Conservation (phyloP, 2,888 invertebrate species). For the Empis livida region DNA sequence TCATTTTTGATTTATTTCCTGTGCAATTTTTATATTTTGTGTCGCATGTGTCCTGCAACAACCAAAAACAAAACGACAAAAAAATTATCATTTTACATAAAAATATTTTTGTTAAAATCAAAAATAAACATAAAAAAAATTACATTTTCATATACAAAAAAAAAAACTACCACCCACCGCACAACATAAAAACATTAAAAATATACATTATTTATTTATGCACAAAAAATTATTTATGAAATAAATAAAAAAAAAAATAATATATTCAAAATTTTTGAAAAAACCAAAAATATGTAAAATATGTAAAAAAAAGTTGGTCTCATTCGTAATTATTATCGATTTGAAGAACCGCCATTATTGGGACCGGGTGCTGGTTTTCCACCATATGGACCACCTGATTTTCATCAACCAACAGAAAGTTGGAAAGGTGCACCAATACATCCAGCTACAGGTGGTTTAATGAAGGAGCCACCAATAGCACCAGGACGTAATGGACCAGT, state of each 20-base stretch:
- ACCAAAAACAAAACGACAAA: neutral
- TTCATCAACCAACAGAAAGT: conserved; percentile 34
- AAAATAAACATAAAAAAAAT: conserved; percentile 6
- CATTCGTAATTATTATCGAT: conserved; percentile 33
- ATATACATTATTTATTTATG: neutral
- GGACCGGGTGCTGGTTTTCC: conserved; percentile 34
- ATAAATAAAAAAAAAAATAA: conserved; percentile 7
- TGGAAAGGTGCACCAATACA: conserved; percentile 35
- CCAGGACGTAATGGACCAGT: conserved; percentile 34
- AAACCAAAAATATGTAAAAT: conserved; percentile 10
- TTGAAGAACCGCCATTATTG: conserved; percentile 37
- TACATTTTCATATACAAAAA: too few relatives aligned
- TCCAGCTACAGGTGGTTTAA: conserved; percentile 40
- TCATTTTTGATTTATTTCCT: too few relatives aligned
- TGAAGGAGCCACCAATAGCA: conserved; percentile 46
- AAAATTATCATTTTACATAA: neutral
- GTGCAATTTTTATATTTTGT: neutral
- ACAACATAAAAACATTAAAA: conserved; percentile 5
- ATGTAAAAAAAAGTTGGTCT: conserved; percentile 19
- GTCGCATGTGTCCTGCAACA: neutral
- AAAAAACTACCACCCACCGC: neutral
- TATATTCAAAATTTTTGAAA: too few relatives aligned
- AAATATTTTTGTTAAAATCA: neutral
- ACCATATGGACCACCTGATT: conserved; percentile 34
- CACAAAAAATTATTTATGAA: neutral